phyloP scores from a whole-genome alignment of 2,888 invertebrate species.

The Eilema griseolum region DNA sequence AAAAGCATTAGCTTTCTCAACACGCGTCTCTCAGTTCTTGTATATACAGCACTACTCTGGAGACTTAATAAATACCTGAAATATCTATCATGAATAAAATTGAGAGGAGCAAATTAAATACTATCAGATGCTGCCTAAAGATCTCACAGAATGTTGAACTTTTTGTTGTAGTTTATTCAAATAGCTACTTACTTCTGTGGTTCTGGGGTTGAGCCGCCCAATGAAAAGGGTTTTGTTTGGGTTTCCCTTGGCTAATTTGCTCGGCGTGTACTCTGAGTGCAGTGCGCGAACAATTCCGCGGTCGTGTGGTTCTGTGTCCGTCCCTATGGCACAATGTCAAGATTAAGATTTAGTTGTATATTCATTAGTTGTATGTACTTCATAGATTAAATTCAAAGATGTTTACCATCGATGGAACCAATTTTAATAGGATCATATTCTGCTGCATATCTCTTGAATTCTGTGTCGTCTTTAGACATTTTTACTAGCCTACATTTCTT shows the following conservation, averaged over 20 bases:
- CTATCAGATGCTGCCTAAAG: too few species aligned
- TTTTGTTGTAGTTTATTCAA: background rate
- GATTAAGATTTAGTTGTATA: background rate
- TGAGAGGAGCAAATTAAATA: too few species aligned
- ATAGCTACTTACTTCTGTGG: conserved; percentile 83
- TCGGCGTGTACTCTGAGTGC: conserved; percentile 88
- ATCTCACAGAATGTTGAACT: background rate
- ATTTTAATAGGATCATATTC: conserved; percentile 93
- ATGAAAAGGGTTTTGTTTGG: conserved; percentile 92
- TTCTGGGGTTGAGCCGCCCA: conserved; percentile 90
- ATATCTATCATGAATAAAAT: too few species aligned
- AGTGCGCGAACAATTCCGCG: conserved; percentile 91
- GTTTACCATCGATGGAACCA: conserved; percentile 93
- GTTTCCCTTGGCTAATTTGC: conserved; percentile 89
- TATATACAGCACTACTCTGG: too few species aligned
- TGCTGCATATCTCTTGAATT: conserved; percentile 69
- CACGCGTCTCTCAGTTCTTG: too few species aligned
- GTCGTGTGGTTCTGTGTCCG: conserved; percentile 94
- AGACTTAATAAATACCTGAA: too few species aligned
- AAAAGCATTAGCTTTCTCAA: too few species aligned
- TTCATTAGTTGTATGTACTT: background rate
- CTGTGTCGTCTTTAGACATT: conserved; percentile 55
- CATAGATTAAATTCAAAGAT: background rate
- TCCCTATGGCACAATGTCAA: conserved; percentile 70
- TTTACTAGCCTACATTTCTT: background rate